These are phyloP conservation scores for Elephantulus edwardii DNA, from an alignment of 2,113 vertebrate genomes.

Conservation along the genomic window DNA sequence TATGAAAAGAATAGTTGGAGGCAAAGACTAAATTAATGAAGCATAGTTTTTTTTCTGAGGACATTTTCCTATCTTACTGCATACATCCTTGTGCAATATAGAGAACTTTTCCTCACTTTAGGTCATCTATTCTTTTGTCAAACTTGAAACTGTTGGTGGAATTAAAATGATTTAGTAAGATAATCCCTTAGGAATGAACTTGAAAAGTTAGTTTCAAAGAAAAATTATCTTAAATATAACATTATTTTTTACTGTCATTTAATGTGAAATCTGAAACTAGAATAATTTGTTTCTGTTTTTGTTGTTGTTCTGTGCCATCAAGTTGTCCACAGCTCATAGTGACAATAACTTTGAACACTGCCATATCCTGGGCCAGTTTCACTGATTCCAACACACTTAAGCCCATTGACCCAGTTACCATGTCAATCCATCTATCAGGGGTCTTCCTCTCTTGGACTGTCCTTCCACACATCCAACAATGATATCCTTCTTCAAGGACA, in stretches of 20 bases:
- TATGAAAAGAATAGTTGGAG: neutral
- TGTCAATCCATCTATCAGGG: too few species aligned
- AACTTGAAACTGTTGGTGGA: conserved; percentile 43
- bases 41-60: neutral
- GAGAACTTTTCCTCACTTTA: neutral
- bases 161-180: conserved; percentile 39
- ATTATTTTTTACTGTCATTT: neutral
- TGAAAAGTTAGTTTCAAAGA: conserved; percentile 37
- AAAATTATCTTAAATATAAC: conserved; percentile 4
- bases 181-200: neutral
- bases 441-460: too few species aligned
- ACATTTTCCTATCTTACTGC: neutral
- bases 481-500: too few species aligned
- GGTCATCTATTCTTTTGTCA: neutral
- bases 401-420: too few species aligned
- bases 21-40: conserved; percentile 31
- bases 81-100: neutral
- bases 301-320: too few species aligned
- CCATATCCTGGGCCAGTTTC: too few species aligned
- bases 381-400: too few species aligned
- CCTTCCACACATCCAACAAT: too few species aligned
- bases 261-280: neutral
- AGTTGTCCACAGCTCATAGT: too few species aligned
- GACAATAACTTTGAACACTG: too few species aligned
- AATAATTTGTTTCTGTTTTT: neutral